Evolutionary conservation across 2,797 vertebrate species (phyloP).

Genomic region (Amniataba percoides): DNA sequence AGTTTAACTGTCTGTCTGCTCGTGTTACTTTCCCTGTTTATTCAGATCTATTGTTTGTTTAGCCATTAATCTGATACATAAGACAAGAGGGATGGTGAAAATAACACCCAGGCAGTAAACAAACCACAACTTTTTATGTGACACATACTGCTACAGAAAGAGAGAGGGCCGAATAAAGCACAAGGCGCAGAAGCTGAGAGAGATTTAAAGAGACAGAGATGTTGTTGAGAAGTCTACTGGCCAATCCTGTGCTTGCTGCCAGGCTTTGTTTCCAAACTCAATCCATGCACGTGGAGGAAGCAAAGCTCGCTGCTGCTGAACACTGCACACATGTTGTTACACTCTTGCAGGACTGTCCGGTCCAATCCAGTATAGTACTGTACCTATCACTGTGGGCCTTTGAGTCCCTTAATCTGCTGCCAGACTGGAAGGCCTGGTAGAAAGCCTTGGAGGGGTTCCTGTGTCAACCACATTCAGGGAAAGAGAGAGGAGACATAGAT

Average conservation of each 20-base stretch:
- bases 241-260: slow-evolving; percentile 59
- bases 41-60: slow-evolving; percentile 9
- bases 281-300: slow-evolving; percentile 77
- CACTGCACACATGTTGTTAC: slow-evolving; percentile 74
- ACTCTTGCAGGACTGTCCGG: slow-evolving; percentile 68
- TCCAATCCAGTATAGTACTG: slow-evolving; percentile 85
- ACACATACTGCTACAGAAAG: slow-evolving; percentile 13
- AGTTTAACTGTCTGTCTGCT: slow-evolving; percentile 15
- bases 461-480: slow-evolving; percentile 86
- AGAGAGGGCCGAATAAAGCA: slow-evolving; percentile 1
- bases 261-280: slow-evolving; percentile 74
- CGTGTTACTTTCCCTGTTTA: neutral
- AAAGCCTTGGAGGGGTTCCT: slow-evolving; percentile 98
- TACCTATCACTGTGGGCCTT: slow-evolving; percentile 97
- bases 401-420: slow-evolving; percentile 93
- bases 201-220: slow-evolving; percentile 20
- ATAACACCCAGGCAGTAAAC: slow-evolving; percentile 35
- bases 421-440: slow-evolving; percentile 96
- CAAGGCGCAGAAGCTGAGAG: slow-evolving; percentile 3
- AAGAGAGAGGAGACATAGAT: slow-evolving; percentile 67
- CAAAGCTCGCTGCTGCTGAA: slow-evolving; percentile 70
- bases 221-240: slow-evolving; percentile 39
- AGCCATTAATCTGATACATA: neutral
- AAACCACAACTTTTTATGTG: neutral
- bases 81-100: slow-evolving; percentile 17